Percentiles rank a stretch among this genome's conserved stretches.
These are phyloP conservation scores for Drosophila phalerata DNA, from an alignment of 2,888 invertebrate species.

Conservation along the genomic window DNA sequence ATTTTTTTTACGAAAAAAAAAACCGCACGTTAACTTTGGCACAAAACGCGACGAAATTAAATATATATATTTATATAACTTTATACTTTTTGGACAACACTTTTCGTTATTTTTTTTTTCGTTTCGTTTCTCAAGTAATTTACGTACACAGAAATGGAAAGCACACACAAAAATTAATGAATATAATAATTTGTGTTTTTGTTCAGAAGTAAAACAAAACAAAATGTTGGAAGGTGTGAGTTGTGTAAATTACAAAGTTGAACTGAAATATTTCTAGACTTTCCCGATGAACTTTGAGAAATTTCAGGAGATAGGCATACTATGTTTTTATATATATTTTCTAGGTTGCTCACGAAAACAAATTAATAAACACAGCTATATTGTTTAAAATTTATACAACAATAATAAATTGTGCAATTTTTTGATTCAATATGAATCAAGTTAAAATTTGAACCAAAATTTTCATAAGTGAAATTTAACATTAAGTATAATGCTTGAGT, in stretches of 20 bases:
- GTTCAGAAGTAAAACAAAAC: slow-evolving; percentile 20
- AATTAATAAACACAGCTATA: not conserved
- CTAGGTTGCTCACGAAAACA: not conserved
- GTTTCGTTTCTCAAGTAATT: slow-evolving; percentile 7
- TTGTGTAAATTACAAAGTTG: slow-evolving; percentile 50
- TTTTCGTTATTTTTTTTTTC: not conserved
- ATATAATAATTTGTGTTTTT: slow-evolving; percentile 38
- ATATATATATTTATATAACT: slow-evolving; percentile 2
- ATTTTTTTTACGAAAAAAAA: slow-evolving; percentile 9
- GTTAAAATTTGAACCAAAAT: too few species aligned
- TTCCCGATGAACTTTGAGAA: not conserved
- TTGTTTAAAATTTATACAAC: not conserved
- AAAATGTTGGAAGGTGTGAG: slow-evolving; percentile 44
- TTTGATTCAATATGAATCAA: too few species aligned
- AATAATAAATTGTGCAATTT: too few species aligned
- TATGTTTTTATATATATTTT: slow-evolving; percentile 10
- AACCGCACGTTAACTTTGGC: slow-evolving; percentile 49
- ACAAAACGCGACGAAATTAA: slow-evolving; percentile 40
- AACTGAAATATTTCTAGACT: slow-evolving; percentile 40
- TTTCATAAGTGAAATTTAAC: not conserved
- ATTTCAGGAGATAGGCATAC: slow-evolving; percentile 27
- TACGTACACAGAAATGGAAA: slow-evolving; percentile 25
- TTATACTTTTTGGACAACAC: slow-evolving; percentile 7
- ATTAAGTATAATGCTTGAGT: slow-evolving; percentile 58
- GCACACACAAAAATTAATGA: slow-evolving; percentile 28